Evolutionary conservation across 2,113 vertebrate species (phyloP), one percentile per base, ranked within the genome.

Genomic region (Serranochromis macrocephalus): DNA sequence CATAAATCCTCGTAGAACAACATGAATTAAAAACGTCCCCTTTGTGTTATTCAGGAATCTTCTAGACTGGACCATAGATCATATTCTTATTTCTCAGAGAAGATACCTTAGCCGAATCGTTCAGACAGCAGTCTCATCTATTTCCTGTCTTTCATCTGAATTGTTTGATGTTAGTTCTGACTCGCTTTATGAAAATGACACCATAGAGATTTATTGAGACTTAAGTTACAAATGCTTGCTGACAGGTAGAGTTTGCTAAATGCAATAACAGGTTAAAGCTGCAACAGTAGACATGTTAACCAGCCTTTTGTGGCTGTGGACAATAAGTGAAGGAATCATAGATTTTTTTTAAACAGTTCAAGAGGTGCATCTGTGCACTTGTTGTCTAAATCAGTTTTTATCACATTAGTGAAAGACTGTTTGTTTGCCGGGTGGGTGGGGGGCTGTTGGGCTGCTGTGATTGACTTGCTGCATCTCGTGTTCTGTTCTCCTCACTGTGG

Each of bases 401-500:
- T 24, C n/a, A 42, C 7, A 71, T 45, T 45, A 26, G 13, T 45
- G 8, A 24, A 45, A 73, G 40, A 73, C 40, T 75, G 7, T 86
- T 12, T 90, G 29, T 63, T 38, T n/a, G 24, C 13, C 1, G 38
- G 66, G 38, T 40, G 21, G 13, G 21, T 17, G 31, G 17, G 26
- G 51, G 51, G 33, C 49, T 33, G 29, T 16, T 31, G 4, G 19
- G 5, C 71, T 88, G 55, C 13, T 94, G 90, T 94, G 75, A 96
- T 94, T 96, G 95, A 96, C 94, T 84, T 84, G 78, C 49, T 95
- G 61, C 94, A 92, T 97, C 83, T 96, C 95, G 83, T 97, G 95
- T 96, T 96, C 93, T 97, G 81, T 95, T 95, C 94, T 96, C 94
- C 92, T 92, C 91, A 94, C 96, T 95, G 91, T 94, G 94, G 86